Base-by-base conservation (phyloP, 2,888 invertebrate genomes). In the Dinocampus coccinellae region DNA sequence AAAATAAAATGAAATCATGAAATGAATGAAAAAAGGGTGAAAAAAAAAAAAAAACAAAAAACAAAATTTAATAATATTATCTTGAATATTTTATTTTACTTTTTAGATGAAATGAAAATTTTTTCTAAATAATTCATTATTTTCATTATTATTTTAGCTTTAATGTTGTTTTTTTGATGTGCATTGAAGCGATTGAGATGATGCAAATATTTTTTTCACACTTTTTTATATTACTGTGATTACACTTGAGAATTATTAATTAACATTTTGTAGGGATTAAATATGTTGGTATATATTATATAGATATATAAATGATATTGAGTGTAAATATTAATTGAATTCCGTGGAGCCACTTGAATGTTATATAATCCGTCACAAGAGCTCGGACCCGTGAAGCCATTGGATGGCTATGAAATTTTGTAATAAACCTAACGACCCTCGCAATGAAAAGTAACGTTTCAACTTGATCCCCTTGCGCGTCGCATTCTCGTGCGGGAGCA, bases 371-470 rank as follows among this genome's bases (percentile, higher is more conserved):
- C 73, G 72, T 76, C 76, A 76, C 70, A 73, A 73, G 70, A 52
- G 65, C 58, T 66, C 75, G 75, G 76, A 74, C 73, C 76, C 72
- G 72, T 20, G 61, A 65, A 73, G 66, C 58, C 70, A 42, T 58
- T 73, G 81, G 79, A 77, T 76, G 79, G 73, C 76, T 79, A 73
- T 80, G 83, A 84, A 85, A 85, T 85, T 47, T 85, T 84, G 83
- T 85, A 85, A 86, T 83, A 85, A 84, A 82, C 81, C 82, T 84
- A 86, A 85, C 84, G 85, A 86, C 83, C 86, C 86, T 83, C 82
- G 83, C 85, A 85, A 87, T 86, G 85, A 85, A 86, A 86, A 86
- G 84, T 84, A 85, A 85, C 86, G 84, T 85, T 83, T 82, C 80
- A 83, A n/a, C n/a, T 77, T 82, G 84, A 85, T 77, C 83, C 82